Percentiles rank a stretch among this genome's conserved stretches.
phyloP scores from a whole-genome alignment of 2,113 vertebrate genomes.

The Hoplias malabaricus region DNA sequence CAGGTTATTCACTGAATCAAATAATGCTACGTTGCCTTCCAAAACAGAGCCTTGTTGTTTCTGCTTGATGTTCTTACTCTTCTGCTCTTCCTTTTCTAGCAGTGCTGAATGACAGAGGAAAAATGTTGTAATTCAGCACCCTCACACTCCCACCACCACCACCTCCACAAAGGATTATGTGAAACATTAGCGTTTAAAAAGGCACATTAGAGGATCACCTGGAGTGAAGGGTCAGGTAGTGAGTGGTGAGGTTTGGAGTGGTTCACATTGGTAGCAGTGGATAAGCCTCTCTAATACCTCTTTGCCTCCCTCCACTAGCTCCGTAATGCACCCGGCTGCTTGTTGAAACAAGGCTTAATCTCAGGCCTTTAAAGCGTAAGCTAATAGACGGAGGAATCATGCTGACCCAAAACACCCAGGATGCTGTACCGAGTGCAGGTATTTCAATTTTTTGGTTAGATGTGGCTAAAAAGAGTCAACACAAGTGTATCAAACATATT shows the following conservation, averaged over 20 bases:
- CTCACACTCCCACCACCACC: too few species aligned
- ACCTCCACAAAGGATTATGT: conserved; percentile 22
- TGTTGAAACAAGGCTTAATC: conserved; percentile 40
- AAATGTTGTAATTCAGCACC: conserved; percentile 1
- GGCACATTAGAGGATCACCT: conserved; percentile 35
- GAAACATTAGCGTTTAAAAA: conserved; percentile 17
- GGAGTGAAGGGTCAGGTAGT: conserved; percentile 28
- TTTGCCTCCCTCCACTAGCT: not conserved
- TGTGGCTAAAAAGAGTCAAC: not conserved
- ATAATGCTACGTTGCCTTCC: not conserved
- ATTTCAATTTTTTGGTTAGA: not conserved
- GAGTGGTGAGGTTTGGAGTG: not conserved
- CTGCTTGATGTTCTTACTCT: not conserved
- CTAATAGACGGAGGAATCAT: conserved; percentile 23
- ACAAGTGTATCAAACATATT: conserved; percentile 1
- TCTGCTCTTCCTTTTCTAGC: not conserved
- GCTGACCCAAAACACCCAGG: not conserved
- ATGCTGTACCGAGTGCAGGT: not conserved
- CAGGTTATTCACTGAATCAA: not conserved
- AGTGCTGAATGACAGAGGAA: conserved; percentile 7
- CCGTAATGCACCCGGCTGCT: not conserved
- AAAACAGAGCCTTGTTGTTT: not conserved
- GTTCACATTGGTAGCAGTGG: conserved; percentile 13
- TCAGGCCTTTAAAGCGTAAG: conserved; percentile 18
- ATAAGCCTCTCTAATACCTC: conserved; percentile 35